Evolutionary conservation across 2,797 vertebrate genomes (phyloP), one percentile per base, ranked within the genome.

Genomic region (Jordanella pulchra): DNA sequence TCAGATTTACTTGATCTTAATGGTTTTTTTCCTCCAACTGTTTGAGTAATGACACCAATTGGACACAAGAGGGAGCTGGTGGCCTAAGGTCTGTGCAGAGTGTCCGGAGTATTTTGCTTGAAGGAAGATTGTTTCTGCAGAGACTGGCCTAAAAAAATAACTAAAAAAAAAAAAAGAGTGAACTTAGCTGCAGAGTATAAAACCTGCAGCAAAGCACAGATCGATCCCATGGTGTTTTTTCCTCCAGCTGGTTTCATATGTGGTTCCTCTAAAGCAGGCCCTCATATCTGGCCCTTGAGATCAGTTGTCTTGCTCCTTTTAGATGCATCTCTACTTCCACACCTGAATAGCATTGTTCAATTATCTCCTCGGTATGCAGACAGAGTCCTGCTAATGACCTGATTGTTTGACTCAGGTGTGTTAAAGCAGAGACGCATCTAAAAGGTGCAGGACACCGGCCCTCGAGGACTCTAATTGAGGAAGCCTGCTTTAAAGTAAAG

Each of bases 31-130:
- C 14, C n/a, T 63, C 23, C 53, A 39, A 48, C 14, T 54, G 11
- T 21, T 30, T 23, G 3, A 28, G 61, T 65, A 65, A 55, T 79
- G 15, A 0, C 65, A 74, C 17, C 54, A 53, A 69, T 11, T 54
- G 45, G 58, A 70, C 90, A 84, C 84, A 72, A 80, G 88, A 75
- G 81, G 90, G 86, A 76, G 51, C 68, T 32, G 35, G 17, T n/a
- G 61, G 30, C 14, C 30, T 21, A 39, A 14, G 10, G 18, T 32
- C 56, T 18, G 15, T 3, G 54, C 7, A 30, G 25, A 27, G 55
- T 32, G 28, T 58, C 28, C 10, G 6, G 15, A 15, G 54, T 55
- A 17, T 28, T 18, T 30, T 32, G 53, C 17, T 56, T 6, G 55
- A 30, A 27, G 54, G 54, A 28, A 39, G 4, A 14, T 56, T 30